Evolutionary conservation across 2,888 invertebrate genomes (phyloP).

Genomic region (Phengaris arion): DNA sequence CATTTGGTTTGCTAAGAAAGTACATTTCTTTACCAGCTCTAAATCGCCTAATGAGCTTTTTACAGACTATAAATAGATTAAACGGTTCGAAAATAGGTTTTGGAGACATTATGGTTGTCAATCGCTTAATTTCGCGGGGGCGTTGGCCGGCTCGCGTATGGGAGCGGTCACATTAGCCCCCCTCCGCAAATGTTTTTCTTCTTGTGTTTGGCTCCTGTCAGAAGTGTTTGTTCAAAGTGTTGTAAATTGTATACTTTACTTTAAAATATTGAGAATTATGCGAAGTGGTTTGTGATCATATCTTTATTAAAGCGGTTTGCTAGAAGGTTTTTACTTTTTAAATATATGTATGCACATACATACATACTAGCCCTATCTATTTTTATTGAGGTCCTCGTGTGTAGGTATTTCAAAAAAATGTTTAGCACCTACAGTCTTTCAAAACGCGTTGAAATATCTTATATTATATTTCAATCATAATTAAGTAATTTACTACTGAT

Average conservation of each 20-base stretch:
- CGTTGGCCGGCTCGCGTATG: slow-evolving; percentile 56
- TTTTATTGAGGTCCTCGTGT: no score
- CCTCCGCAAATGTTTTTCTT: slow-evolving; percentile 59
- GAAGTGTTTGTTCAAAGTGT: not conserved
- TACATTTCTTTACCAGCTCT: not conserved
- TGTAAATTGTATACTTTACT: not conserved
- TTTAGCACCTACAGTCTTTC: no score
- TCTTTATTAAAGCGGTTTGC: no score
- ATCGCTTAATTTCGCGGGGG: slow-evolving; percentile 55
- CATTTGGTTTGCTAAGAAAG: no score
- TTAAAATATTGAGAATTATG: not conserved
- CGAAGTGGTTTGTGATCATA: not conserved
- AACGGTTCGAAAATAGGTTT: not conserved
- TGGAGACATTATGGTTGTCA: slow-evolving; percentile 48
- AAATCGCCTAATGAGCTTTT: not conserved
- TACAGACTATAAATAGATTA: not conserved
- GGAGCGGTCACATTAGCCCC: slow-evolving; percentile 61
- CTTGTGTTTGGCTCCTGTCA: slow-evolving; percentile 55
- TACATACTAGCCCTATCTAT: no score
- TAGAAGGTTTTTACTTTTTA: no score
- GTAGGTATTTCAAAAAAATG: no score
- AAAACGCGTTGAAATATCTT: no score
- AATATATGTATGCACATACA: no score
- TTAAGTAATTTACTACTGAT: no score
- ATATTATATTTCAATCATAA: no score